Conservation (phyloP, 2,113 vertebrate species). For the Podarcis cretensis region DNA sequence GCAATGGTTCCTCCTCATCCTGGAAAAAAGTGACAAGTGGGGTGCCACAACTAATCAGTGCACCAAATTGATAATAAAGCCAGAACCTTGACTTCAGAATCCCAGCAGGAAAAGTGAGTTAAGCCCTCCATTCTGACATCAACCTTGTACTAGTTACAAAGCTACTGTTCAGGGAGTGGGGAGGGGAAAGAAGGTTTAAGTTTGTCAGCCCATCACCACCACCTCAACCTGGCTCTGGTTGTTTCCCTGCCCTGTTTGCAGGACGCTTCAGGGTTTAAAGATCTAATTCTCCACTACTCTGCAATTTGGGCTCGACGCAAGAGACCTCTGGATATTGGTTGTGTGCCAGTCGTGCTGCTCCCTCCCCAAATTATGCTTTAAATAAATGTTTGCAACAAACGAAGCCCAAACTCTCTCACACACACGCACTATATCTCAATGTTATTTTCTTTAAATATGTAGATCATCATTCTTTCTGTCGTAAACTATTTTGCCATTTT, state of each 20-base stretch:
- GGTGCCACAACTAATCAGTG: too few relatives aligned
- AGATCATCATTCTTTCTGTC: not conserved
- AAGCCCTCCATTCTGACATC: not conserved
- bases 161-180: not conserved
- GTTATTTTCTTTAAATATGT: not conserved
- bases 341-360: not conserved
- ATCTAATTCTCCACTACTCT: not conserved
- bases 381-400: not conserved
- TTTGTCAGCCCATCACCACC: not conserved
- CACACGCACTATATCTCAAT: not conserved
- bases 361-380: not conserved
- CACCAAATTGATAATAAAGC: not conserved
- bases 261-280: not conserved
- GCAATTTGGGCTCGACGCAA: not conserved
- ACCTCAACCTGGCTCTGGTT: not conserved
- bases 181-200: too few relatives aligned
- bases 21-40: too few relatives aligned
- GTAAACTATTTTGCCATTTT: not conserved
- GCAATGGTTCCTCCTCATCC: too few relatives aligned
- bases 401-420: not conserved
- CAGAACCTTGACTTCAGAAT: not conserved
- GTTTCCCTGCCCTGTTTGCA: not conserved
- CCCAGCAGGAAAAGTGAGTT: not conserved
- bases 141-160: not conserved
- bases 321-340: not conserved